phyloP scores from a whole-genome alignment of 2,888 invertebrate genomes.

The Chaetoderma sp. region DNA sequence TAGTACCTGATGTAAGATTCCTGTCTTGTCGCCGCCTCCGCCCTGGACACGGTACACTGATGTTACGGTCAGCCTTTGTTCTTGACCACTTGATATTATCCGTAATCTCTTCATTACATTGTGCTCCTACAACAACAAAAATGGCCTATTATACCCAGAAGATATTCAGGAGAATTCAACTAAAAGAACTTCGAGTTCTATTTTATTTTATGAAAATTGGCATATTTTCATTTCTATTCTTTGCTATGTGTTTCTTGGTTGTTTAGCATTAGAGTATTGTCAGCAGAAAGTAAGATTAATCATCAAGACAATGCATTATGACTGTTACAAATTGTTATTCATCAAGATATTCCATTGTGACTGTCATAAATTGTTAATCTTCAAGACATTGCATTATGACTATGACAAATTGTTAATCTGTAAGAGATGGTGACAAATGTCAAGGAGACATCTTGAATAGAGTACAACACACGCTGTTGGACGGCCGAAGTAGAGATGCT shows the following conservation, averaged over 20 bases:
- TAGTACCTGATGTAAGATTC: too few relatives aligned
- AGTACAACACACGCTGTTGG: too few relatives aligned
- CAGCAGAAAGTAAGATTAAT: too few relatives aligned
- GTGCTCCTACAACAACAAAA: conserved; percentile 54
- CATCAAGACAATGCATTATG: neutral
- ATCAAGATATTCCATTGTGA: too few relatives aligned
- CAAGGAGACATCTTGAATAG: too few relatives aligned
- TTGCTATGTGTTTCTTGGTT: neutral
- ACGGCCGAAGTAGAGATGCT: neutral
- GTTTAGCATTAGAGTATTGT: neutral
- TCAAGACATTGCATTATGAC: neutral
- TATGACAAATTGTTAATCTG: neutral
- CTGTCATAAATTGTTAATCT: too few relatives aligned
- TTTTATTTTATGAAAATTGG: neutral
- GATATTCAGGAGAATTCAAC: neutral
- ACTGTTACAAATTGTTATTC: neutral
- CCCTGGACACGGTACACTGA: conserved; percentile 60
- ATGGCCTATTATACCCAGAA: neutral
- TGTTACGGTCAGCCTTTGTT: conserved; percentile 58
- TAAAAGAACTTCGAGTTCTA: neutral
- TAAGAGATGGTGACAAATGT: too few relatives aligned
- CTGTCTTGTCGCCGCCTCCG: too few relatives aligned
- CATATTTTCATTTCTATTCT: neutral
- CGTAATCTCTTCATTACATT: conserved; percentile 66
- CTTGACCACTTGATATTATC: conserved; percentile 67